A percentile compares a stretch with the other conserved stretches of the same genome.
These are phyloP conservation scores for Scolopax rusticola DNA, from an alignment of 2,797 vertebrate genomes.

Conservation along the genomic window DNA sequence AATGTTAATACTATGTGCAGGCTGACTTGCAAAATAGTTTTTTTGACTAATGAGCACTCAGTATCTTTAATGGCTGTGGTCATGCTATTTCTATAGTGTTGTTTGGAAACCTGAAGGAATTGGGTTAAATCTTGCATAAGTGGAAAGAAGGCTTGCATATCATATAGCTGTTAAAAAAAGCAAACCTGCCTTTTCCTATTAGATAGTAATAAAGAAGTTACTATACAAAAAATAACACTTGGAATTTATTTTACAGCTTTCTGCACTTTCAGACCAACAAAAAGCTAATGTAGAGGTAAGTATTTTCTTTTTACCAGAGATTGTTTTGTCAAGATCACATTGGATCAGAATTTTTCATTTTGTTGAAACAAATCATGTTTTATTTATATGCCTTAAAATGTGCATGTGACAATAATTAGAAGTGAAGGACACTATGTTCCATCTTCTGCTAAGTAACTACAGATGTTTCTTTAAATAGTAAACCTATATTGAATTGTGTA, in stretches of 20 bases:
- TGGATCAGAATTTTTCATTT: not conserved
- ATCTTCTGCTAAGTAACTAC: not conserved
- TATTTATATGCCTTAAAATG: not conserved
- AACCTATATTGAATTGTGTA: not conserved
- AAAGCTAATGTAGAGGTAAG: slow-evolving; percentile 93
- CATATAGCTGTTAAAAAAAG: not conserved
- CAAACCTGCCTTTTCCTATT: not conserved
- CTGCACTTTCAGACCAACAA: slow-evolving; percentile 91
- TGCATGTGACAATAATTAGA: not conserved
- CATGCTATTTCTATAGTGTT: not conserved
- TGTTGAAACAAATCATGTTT: not conserved
- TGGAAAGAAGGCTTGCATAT: not conserved
- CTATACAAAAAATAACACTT: slow-evolving; percentile 35
- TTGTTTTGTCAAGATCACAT: not conserved
- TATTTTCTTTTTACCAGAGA: not conserved
- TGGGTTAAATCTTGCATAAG: not conserved
- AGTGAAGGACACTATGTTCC: not conserved
- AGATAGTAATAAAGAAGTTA: not conserved
- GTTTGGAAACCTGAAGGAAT: not conserved
- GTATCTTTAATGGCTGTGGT: not conserved
- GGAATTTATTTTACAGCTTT: slow-evolving; percentile 83
- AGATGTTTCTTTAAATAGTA: not conserved
- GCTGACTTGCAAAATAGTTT: not conserved
- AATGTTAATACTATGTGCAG: not conserved
- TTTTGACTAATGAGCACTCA: not conserved